Base-by-base conservation (phyloP, 2,888 invertebrate species). In the Leptinotarsa rubiginosa region DNA sequence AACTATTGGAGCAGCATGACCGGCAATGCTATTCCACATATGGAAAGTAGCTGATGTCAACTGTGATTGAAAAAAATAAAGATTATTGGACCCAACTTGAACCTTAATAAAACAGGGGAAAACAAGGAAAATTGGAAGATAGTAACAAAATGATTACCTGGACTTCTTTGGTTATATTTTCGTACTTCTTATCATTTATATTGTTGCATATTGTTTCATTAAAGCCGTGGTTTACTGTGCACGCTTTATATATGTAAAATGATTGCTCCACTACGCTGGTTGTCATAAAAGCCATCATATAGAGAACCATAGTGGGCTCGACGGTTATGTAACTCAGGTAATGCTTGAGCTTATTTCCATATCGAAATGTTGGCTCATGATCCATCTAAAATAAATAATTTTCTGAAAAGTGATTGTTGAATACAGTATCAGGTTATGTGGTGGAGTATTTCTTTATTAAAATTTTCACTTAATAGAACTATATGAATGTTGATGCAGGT, bases 281-380 rank as follows among this genome's bases (percentile, higher is more conserved):
- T 69, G 92, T 90, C 94, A 95, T 95, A 83, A 92, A 94, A 1
- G 96, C 95, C 90, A 96, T 92, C 95, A 97, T 96, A 85, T 96
- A 97, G 2, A 96, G 88, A 85, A 96, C 94, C 92, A 97, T 92
- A 0, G 95, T 91, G 0, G 97, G 96, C 84, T 97, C 97, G 25
- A 97, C 95, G 0, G 96, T 93, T 70, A 95, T 89, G 47, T 89
- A 84, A 62, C 74, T 80, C 41, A 84, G 65, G 73, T 84, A 85
- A 56, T 80, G 68, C 47, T 76, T 52, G 20, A 79, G 47, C 68
- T 80, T 80, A 18, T 71, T 70, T 15, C 67, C 68, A 50, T 71
- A 69, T 59, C 68, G 65, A 22, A 65, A 62, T 66, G 68, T 50
- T 54, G 66, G 25, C 59, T 70, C 71, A 25, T 78, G 73, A 47